Evolutionary conservation across 2,797 vertebrate genomes (phyloP), one percentile per base, ranked within the genome.

Genomic region (Mormyrops attenuatus): DNA sequence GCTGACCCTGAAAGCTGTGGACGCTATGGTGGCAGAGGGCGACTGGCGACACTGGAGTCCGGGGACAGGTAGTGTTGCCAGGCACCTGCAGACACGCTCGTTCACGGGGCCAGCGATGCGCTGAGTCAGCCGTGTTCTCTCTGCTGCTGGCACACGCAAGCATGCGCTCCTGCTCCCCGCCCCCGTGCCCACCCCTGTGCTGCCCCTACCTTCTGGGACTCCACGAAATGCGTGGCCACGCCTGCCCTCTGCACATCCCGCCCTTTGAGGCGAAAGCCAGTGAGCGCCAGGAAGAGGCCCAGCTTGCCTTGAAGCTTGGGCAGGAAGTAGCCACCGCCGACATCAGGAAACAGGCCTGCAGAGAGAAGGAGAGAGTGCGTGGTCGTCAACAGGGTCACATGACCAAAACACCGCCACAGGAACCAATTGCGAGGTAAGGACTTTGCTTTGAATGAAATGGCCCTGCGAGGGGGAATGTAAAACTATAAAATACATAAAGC

Each of bases 311-410:
- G 92, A 52, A 99, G 97, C 90, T 97, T 96, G 47, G 99, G 98
- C 94, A 99, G 96, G 93, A 99, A 99, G 93, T 97, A 97, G 41
- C 99, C 98, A 41, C 98, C 98, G 34, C 99, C 99, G 5, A 99
- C 98, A 84, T 99, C 99, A 82, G 99, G 98, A 91, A 99, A 98
- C 57, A 99, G 95, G 41, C 99, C 99, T 99, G 93, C 5, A 92
- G 94, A 90, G 94, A 90, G 85, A 91, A 93, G 63, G 73, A 80
- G 73, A 80, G 13, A 53, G n/a, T 15, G 47, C 22, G 3, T 8
- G 50, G 47, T 15, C 3, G 9, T 85, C 26, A 34, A 13, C 20
- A 2, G 66, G 91, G 90, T 80, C 73, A 91, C 7, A 87, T 53
- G 7, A 69, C 30, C 50, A 87, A 87, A 87, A 47, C 15, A 55